phyloP scores from a whole-genome alignment of 2,888 invertebrate species.

The Platycheirus albimanus region DNA sequence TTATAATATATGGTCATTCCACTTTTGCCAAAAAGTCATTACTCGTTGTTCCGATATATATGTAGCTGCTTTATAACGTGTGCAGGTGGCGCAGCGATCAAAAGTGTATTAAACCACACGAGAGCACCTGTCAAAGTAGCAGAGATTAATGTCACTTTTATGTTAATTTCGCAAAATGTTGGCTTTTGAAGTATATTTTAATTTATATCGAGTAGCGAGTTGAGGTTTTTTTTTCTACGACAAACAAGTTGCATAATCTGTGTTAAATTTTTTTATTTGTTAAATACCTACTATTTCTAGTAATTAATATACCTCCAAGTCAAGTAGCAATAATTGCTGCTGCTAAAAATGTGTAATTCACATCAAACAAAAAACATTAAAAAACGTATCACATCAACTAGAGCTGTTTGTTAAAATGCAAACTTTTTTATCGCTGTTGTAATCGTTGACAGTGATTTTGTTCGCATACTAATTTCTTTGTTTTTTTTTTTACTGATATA shows the following conservation, averaged over 20 bases:
- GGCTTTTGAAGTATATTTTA: not conserved
- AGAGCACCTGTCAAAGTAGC: slow-evolving; percentile 58
- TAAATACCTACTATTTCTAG: slow-evolving; percentile 21
- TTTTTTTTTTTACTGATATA: slow-evolving; percentile 47
- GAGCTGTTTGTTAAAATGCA: slow-evolving; percentile 13
- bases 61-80: slow-evolving; percentile 6
- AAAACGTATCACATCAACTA: slow-evolving; percentile 36
- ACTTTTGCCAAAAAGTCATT: slow-evolving; percentile 54
- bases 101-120: slow-evolving; percentile 23
- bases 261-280: not conserved
- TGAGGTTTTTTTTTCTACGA: slow-evolving; percentile 27
- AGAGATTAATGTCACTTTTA: slow-evolving; percentile 71
- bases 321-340: slow-evolving; percentile 12
- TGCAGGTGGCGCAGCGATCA: slow-evolving; percentile 35
- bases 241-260: slow-evolving; percentile 40
- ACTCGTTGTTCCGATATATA: not conserved
- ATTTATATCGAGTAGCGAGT: slow-evolving; percentile 28
- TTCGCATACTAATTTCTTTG: slow-evolving; percentile 62
- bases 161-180: slow-evolving; percentile 60
- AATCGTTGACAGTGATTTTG: slow-evolving; percentile 73
- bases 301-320: slow-evolving; percentile 65
- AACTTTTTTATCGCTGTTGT: slow-evolving; percentile 33
- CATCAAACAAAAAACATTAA: slow-evolving; percentile 24
- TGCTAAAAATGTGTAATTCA: slow-evolving; percentile 56
- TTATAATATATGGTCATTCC: slow-evolving; percentile 33